These are phyloP conservation scores for Ichneumoninae sp. DNA, from an alignment of 2,888 invertebrate species.

Conservation along the genomic window DNA sequence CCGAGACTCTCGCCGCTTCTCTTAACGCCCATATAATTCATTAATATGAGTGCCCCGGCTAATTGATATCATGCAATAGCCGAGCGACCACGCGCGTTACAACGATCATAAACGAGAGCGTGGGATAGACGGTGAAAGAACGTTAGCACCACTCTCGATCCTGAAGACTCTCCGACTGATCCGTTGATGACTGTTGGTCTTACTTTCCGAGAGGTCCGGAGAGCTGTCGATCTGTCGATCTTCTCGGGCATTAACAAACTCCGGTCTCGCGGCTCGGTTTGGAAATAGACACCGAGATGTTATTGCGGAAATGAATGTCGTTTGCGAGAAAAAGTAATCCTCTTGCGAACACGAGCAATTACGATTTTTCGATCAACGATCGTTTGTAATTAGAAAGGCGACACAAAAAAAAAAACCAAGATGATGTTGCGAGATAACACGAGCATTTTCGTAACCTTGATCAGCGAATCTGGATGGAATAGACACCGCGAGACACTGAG, in stretches of 20 bases:
- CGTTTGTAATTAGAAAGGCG: slow-evolving; percentile 32
- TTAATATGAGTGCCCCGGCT: slow-evolving; percentile 72
- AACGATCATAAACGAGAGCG: slow-evolving; percentile 67
- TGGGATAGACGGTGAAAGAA: slow-evolving; percentile 67
- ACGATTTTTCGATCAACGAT: slow-evolving; percentile 52
- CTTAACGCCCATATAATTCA: slow-evolving; percentile 73
- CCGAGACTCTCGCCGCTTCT: slow-evolving; percentile 64
- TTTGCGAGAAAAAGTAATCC: slow-evolving; percentile 27
- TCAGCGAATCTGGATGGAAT: slow-evolving; percentile 20
- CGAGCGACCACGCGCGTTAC: slow-evolving; percentile 65
- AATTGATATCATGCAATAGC: slow-evolving; percentile 74
- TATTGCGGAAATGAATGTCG: slow-evolving; percentile 48
- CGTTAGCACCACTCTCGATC: slow-evolving; percentile 57
- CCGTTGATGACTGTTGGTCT: slow-evolving; percentile 45
- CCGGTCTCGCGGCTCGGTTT: background rate
- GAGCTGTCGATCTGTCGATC: slow-evolving; percentile 23
- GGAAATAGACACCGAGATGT: slow-evolving; percentile 19
- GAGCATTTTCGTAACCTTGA: slow-evolving; percentile 61
- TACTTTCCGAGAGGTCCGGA: background rate
- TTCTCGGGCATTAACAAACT: slow-evolving; percentile 12
- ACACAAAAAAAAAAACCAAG: background rate
- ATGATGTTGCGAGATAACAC: slow-evolving; percentile 10
- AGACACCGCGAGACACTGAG: slow-evolving; percentile 38
- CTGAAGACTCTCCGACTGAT: slow-evolving; percentile 52
- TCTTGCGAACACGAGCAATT: slow-evolving; percentile 37